Conservation (phyloP, 1,140 invertebrate genomes). For the Drosophila watanabei region DNA sequence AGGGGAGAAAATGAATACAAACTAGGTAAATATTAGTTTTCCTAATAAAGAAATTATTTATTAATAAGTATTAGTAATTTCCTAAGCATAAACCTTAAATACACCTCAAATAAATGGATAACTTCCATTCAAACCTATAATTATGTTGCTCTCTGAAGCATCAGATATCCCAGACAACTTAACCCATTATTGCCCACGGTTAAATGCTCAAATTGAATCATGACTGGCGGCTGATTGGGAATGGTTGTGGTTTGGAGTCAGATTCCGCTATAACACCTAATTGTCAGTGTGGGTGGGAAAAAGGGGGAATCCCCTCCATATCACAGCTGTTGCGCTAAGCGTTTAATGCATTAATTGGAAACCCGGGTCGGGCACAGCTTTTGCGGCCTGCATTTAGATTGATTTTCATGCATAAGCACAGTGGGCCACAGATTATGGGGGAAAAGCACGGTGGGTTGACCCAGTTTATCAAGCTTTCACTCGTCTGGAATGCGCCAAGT, state of each 20-base stretch:
- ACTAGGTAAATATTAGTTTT: not conserved
- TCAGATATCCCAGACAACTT: conserved; percentile 6
- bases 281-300: not conserved
- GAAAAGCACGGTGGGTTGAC: conserved; percentile 30
- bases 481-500: conserved; percentile 54
- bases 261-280: conserved; percentile 13
- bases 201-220: conserved; percentile 17
- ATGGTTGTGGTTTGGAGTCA: conserved; percentile 3
- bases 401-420: conserved; percentile 49
- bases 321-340: conserved; percentile 7
- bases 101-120: not conserved
- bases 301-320: not conserved
- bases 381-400: conserved; percentile 63
- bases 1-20: not conserved
- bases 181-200: conserved; percentile 1
- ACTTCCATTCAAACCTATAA: not conserved
- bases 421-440: conserved; percentile 8
- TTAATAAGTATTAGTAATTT: not conserved
- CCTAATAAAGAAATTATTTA: not conserved
- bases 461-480: conserved; percentile 66
- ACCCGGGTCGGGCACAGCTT: conserved; percentile 9
- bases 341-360: conserved; percentile 62
- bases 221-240: not conserved
- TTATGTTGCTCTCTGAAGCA: not conserved
- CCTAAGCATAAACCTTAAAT: not conserved